phyloP scores from a whole-genome alignment of 2,113 vertebrate genomes.

The Hemiscyllium ocellatum region DNA sequence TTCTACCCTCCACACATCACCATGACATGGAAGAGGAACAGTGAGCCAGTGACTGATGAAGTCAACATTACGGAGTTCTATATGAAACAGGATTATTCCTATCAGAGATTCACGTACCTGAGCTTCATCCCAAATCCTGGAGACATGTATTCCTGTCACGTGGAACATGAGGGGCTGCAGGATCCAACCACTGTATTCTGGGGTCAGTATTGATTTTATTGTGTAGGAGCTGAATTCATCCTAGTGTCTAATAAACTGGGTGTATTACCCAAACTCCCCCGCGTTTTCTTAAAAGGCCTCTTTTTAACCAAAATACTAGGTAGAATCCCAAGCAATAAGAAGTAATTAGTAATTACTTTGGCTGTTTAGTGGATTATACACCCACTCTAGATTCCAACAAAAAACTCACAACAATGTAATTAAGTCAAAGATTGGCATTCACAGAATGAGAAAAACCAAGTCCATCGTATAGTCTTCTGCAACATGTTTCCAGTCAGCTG shows the following conservation, averaged over 20 bases:
- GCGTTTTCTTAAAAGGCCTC: neutral
- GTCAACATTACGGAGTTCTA: neutral
- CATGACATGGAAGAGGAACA: neutral
- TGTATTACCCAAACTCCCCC: neutral
- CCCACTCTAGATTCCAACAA: neutral
- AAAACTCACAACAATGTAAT: neutral
- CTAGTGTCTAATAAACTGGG: neutral
- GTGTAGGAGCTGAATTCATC: neutral
- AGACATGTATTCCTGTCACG: conserved; percentile 13
- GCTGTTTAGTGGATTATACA: neutral
- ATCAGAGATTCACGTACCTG: neutral
- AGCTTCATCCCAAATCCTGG: neutral
- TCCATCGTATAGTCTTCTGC: neutral
- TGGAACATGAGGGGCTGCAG: neutral
- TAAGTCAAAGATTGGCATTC: neutral
- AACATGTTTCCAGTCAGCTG: neutral
- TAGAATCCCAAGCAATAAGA: neutral
- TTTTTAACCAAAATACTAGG: neutral
- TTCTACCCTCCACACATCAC: neutral
- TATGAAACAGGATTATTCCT: neutral
- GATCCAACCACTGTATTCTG: neutral
- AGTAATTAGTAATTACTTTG: neutral
- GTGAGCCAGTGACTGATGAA: neutral
- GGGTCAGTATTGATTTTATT: neutral
- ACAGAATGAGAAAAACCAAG: neutral